Conservation (phyloP, 2,797 vertebrate genomes). For the Sebastes aleutianus region DNA sequence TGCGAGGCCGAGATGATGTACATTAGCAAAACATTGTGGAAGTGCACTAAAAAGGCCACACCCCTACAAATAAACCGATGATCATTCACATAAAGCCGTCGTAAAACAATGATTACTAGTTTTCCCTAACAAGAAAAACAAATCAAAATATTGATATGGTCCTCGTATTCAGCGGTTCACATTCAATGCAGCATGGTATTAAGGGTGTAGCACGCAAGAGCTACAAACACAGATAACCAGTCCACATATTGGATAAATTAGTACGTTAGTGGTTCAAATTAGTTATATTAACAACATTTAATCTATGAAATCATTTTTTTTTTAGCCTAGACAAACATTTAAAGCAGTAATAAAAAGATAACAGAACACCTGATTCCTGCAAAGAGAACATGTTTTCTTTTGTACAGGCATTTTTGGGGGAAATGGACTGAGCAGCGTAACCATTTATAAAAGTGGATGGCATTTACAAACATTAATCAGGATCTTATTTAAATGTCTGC, state of each 20-base stretch:
- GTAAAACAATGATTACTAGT: background rate
- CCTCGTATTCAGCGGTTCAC: background rate
- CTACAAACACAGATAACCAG: background rate
- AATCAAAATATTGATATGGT: background rate
- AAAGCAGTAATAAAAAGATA: background rate
- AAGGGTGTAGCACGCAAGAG: background rate
- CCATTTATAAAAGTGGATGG: background rate
- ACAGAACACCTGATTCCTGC: background rate
- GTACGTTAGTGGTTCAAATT: background rate
- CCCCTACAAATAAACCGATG: constrained; percentile 17
- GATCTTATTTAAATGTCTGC: background rate
- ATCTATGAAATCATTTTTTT: background rate
- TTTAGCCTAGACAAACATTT: background rate
- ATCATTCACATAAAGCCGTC: constrained; percentile 20
- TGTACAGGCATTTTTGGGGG: background rate
- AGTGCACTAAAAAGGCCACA: constrained; percentile 38
- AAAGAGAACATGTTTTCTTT: background rate
- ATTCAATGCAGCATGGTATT: constrained; percentile 4
- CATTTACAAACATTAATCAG: constrained; percentile 2
- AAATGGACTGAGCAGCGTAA: background rate
- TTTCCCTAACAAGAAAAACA: background rate
- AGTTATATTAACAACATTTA: background rate
- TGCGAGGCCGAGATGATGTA: background rate
- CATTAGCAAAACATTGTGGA: background rate
- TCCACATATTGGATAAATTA: background rate